Conservation (phyloP, 2,797 vertebrate genomes). For the Antennarius maculatus region DNA sequence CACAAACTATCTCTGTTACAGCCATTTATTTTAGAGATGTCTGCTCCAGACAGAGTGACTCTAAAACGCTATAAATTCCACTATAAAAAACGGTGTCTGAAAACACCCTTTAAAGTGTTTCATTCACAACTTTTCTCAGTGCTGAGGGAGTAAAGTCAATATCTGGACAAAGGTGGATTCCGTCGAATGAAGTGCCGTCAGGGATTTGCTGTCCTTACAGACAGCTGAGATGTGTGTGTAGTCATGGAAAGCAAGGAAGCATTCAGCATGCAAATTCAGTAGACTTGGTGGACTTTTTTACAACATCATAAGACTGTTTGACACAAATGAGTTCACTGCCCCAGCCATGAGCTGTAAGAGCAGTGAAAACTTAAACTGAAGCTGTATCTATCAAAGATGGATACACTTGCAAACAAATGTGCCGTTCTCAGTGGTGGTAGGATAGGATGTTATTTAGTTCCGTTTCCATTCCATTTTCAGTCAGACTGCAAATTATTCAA, state of each 20-base stretch:
- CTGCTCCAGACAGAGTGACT: not conserved
- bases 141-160: constrained; percentile 67
- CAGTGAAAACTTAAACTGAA: not conserved
- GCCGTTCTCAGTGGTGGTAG: not conserved
- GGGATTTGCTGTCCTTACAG: constrained; percentile 46
- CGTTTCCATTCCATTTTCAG: constrained; percentile 20
- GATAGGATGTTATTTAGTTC: not conserved
- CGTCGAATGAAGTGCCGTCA: constrained; percentile 27
- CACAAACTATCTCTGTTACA: not conserved
- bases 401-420: not conserved
- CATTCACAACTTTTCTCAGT: constrained; percentile 62
- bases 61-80: constrained; percentile 7
- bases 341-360: not conserved
- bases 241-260: constrained; percentile 48
- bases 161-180: constrained; percentile 61
- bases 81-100: not conserved
- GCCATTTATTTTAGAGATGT: not conserved
- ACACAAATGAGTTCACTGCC: constrained; percentile 10
- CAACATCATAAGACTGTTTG: constrained; percentile 37
- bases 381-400: not conserved
- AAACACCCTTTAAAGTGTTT: constrained; percentile 49
- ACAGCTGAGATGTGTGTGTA: constrained; percentile 55
- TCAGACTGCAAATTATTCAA: constrained; percentile 38
- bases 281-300: constrained; percentile 9
- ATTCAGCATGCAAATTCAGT: constrained; percentile 36